Evolutionary conservation across 2,888 invertebrate species (phyloP), one percentile per base, ranked within the genome.

Genomic region (Eulithis prunata): DNA sequence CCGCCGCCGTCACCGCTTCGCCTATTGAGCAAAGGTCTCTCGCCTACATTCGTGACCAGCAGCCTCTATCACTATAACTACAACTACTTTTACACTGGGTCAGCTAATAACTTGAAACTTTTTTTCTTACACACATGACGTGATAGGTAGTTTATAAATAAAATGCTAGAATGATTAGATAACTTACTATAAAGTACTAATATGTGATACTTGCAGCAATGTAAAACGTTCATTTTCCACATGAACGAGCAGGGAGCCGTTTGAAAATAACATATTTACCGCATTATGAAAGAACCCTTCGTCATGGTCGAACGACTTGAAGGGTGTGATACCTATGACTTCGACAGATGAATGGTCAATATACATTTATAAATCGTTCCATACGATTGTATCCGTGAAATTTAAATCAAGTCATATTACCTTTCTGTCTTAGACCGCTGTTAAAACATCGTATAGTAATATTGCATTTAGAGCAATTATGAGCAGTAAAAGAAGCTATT

Each of bases 11-110:
- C 89, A 11, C 41, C 41, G 41, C 41, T 6, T 89, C 85, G 88
- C 87, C 89, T 91, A 91, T 91, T 91, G 91, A 91, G 90, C 89
- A 88, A 86, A 91, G 91, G 86, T 88, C 89, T 86, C 83, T 91
- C 90, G 92, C 91, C 91, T 92, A 92, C 91, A 86, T 87, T 87
- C 84, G 83, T 87, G 85, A 88, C 82, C 83, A 82, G 71, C 77
- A 21, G 21, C 21, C 21, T 76, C 66, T 74, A 76, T 64, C 62
- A 67, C 66, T 66, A 71, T 71, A 70, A 61, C 52, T 45, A 64
- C 10, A 41, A 8, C 43, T 41, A 62, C 51, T 59, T 59, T 59
- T 66, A 55, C 21, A 2, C 56, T 61, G 46, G n/a, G 62, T 41
- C 12, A 32, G 38, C 49, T 62, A 61, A 61, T 57, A 47, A 41